A percentile compares a stretch with the other conserved stretches of the same genome.
Evolutionary conservation across 2,113 vertebrate species (phyloP).

Genomic region (Urocitellus parryii): DNA sequence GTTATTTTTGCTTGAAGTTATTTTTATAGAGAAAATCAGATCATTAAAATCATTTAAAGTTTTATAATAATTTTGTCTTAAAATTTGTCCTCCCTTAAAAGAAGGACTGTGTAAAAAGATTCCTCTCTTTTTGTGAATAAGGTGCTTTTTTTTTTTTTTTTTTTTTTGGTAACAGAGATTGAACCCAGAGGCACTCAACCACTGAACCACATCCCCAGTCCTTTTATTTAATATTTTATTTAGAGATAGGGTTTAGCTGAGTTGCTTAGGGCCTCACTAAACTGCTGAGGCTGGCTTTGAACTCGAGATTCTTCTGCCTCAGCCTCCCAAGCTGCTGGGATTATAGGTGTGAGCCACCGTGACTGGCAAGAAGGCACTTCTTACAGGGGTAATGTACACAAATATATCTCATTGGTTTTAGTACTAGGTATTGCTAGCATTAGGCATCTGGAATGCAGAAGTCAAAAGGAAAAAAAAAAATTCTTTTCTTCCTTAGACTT

Average conservation of each 20-base stretch:
- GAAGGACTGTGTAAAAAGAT: not conserved
- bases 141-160: not conserved
- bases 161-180: no score
- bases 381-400: not conserved
- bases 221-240: no score
- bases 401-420: not conserved
- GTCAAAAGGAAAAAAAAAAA: not conserved
- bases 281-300: no score
- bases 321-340: no score
- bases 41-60: slow-evolving; percentile 27
- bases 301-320: no score
- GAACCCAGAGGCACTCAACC: no score
- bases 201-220: no score
- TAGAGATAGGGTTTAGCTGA: no score
- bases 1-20: not conserved
- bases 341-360: no score
- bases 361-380: not conserved
- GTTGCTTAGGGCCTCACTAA: no score
- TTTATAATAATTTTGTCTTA: slow-evolving; percentile 22
- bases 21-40: slow-evolving; percentile 9
- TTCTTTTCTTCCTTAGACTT: not conserved
- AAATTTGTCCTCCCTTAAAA: slow-evolving; percentile 37
- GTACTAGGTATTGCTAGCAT: not conserved
- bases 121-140: not conserved
- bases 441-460: not conserved